A percentile compares a stretch with the other conserved stretches of the same genome.
Conservation (phyloP, 53 echinoderm and acorn worm species). For the Paracentrotus lividus region DNA sequence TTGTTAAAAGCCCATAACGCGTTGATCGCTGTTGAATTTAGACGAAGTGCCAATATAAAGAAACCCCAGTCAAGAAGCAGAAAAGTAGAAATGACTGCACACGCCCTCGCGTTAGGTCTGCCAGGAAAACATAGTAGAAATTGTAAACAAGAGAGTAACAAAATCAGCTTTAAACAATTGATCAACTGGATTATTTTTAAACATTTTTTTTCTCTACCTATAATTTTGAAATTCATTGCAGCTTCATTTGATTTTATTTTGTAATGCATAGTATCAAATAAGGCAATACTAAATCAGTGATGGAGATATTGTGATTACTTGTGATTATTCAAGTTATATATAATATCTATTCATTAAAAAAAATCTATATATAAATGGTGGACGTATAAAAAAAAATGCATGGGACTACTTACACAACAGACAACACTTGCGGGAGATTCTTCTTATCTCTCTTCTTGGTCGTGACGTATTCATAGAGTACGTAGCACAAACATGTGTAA, state of each 20-base stretch:
- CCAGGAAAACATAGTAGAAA: background rate
- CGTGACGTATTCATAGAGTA: slow-evolving; percentile 75
- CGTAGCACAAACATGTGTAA: slow-evolving; percentile 83
- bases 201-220: no score
- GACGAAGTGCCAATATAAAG: slow-evolving; percentile 66
- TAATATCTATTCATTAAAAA: no score
- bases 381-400: no score
- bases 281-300: no score
- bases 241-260: no score
- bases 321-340: no score
- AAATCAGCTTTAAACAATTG: no score
- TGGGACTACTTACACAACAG: slow-evolving; percentile 81
- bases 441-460: slow-evolving; percentile 84
- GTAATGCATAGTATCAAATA: no score
- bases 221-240: no score
- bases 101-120: slow-evolving; percentile 91
- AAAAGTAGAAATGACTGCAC: slow-evolving; percentile 71
- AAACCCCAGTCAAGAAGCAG: slow-evolving; percentile 80
- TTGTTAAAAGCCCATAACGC: slow-evolving; percentile 74
- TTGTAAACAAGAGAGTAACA: background rate
- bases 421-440: slow-evolving; percentile 76
- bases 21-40: slow-evolving; percentile 39
- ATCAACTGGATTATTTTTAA: no score
- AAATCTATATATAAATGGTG: no score
- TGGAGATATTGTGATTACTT: no score